These are phyloP conservation scores for Gandaritis pyraliata DNA, from an alignment of 2,888 invertebrate genomes.

Conservation along the genomic window DNA sequence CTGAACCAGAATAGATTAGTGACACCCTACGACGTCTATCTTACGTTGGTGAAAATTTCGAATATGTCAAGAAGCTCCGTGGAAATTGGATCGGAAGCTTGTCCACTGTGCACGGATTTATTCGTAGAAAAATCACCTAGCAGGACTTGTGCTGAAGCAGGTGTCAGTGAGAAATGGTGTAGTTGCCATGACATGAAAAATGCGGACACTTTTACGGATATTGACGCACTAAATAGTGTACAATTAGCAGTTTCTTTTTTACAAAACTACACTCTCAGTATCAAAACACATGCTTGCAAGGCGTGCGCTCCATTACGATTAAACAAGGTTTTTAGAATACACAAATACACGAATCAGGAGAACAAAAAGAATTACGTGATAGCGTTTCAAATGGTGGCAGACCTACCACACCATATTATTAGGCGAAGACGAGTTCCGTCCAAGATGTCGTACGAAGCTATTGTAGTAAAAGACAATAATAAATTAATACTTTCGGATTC, in stretches of 20 bases:
- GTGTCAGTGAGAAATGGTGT: conserved; percentile 89
- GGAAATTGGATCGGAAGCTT: conserved; percentile 78
- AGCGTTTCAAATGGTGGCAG: conserved; percentile 79
- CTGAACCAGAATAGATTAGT: conserved; percentile 87
- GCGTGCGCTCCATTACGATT: conserved; percentile 80
- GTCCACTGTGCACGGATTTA: conserved; percentile 86
- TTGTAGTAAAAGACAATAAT: conserved; percentile 74
- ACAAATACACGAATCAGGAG: conserved; percentile 61
- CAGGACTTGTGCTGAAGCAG: conserved; percentile 87
- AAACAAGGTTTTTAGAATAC: conserved; percentile 73
- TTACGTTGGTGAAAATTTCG: conserved; percentile 78
- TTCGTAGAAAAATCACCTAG: conserved; percentile 82
- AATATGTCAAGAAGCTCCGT: conserved; percentile 84
- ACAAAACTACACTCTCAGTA: conserved; percentile 44
- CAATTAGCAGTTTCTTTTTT: conserved; percentile 64
- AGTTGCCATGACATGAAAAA: conserved; percentile 83
- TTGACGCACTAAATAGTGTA: conserved; percentile 71
- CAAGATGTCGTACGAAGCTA: conserved; percentile 87
- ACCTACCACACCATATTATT: background rate
- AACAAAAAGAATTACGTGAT: conserved; percentile 81
- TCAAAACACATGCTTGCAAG: conserved; percentile 57
- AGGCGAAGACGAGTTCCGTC: conserved; percentile 29
- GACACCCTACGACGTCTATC: conserved; percentile 89
- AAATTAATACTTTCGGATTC: conserved; percentile 77
- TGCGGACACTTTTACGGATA: conserved; percentile 3